Percentiles rank a stretch among this genome's conserved stretches.
Evolutionary conservation across 1,140 invertebrate genomes (phyloP).

Genomic region (Rhyacophila brunnea): DNA sequence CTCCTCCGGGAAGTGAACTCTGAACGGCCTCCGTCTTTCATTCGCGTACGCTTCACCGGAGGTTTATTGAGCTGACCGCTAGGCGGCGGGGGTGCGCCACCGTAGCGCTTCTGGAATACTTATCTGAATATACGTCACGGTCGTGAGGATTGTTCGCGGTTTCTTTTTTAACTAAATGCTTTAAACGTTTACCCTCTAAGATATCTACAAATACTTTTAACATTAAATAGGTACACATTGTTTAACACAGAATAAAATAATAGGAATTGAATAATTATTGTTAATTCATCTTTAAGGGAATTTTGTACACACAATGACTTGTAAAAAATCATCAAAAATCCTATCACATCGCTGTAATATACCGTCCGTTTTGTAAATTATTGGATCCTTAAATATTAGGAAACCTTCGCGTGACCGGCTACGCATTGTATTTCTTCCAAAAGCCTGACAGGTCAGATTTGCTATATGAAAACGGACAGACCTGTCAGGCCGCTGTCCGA

Average conservation of each 20-base stretch:
- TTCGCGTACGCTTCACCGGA: not conserved
- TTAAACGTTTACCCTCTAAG: conserved; percentile 23
- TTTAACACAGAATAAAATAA: conserved; percentile 35
- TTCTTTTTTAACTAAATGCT: conserved; percentile 29
- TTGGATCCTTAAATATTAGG: conserved; percentile 32
- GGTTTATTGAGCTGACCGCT: too few relatives aligned
- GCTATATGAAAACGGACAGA: conserved; percentile 2
- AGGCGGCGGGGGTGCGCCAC: not conserved
- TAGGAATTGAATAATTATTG: conserved; percentile 34
- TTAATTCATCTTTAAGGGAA: conserved; percentile 33
- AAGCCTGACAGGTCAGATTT: not conserved
- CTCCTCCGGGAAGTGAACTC: too few relatives aligned
- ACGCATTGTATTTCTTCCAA: conserved; percentile 11
- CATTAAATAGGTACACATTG: conserved; percentile 32
- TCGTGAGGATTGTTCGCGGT: conserved; percentile 33
- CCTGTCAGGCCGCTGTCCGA: not conserved
- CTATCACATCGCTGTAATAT: conserved; percentile 33
- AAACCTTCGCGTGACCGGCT: conserved; percentile 10
- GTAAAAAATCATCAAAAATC: conserved; percentile 37
- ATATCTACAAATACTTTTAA: conserved; percentile 29
- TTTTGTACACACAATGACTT: conserved; percentile 37
- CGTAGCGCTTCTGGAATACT: not conserved
- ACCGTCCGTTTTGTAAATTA: conserved; percentile 27
- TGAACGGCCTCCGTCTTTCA: not conserved
- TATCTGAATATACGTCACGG: conserved; percentile 19